Base-by-base conservation (phyloP, 2,113 vertebrate genomes). In the Dasyprocta punctata region DNA sequence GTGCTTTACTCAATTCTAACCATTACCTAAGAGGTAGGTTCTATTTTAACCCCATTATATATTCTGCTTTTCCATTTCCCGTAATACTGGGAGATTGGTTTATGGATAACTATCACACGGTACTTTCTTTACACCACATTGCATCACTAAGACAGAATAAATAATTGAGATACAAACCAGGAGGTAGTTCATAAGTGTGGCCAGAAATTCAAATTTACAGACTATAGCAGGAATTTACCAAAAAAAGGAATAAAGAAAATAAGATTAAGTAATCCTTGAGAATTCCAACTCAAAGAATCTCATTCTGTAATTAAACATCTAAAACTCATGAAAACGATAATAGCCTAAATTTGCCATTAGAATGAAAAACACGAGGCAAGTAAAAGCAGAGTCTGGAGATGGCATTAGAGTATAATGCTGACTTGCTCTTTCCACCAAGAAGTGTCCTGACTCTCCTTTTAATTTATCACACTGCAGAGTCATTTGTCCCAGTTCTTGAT, bases 401-500 rank as follows among this genome's bases (percentile, higher is more conserved):
- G 20, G 38, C 26, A 36, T 81, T 75, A 13, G 19, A 75, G 56
- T 30, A 61, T 30, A 60, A 71, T 17, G 28, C 47, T 73, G 85
- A 91, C 69, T 73, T 44, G 17, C 54, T 90, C 38, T 58, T 95
- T 77, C 26, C 61, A 54, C 24, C 20, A 17, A 87, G 49, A 95
- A 41, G 17, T 54, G 36, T 67, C 67, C 82, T 38, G 26, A 88
- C 69, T 95, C 22, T 67, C 41, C 20, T 81, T 26, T 78, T 97
- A 94, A 95, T 90, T 96, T 69, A 90, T 86, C 77, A 83, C 20
- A 82, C 69, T 83, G 36, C 63, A 65, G 78, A 69, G 33, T 36
- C 89, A 63, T 67, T 88, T 92, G 52, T 94, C 54, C 78, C 90
- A 52, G 65, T 82, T 94, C 89, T 78, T 82, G 52, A 94, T 65